Percentiles rank a stretch among this genome's conserved stretches.
These are phyloP conservation scores for Muntiacus reevesi DNA, from an alignment of 2,113 vertebrate species.

Conservation along the genomic window DNA sequence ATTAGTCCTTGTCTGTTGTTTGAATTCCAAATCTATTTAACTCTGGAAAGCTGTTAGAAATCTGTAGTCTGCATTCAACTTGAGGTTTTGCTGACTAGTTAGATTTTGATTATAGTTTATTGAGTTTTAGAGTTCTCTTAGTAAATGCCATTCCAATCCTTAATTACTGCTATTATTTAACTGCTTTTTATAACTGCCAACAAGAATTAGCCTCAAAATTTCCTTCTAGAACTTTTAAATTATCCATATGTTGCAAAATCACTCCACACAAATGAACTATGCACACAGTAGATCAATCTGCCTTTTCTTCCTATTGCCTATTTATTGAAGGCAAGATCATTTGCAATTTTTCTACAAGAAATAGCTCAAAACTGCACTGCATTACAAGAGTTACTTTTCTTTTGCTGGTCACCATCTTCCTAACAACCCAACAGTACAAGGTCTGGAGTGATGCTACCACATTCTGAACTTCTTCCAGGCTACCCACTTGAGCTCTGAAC, in stretches of 20 bases:
- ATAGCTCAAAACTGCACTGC: background rate
- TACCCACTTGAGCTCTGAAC: background rate
- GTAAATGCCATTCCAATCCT: background rate
- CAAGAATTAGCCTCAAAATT: background rate
- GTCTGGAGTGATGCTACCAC: background rate
- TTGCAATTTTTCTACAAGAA: constrained; percentile 2
- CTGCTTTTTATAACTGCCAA: background rate
- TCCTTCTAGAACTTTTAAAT: constrained; percentile 10
- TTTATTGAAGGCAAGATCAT: constrained; percentile 26
- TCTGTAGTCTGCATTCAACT: background rate
- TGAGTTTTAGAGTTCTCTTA: background rate
- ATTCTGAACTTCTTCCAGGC: background rate
- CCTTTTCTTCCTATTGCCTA: background rate
- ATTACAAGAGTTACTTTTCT: background rate
- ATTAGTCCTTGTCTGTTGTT: background rate
- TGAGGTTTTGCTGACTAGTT: constrained; percentile 29
- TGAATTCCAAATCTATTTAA: constrained; percentile 18
- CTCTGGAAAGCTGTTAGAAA: constrained; percentile 8
- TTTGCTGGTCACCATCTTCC: background rate
- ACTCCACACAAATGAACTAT: background rate
- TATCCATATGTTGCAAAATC: background rate
- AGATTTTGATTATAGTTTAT: background rate
- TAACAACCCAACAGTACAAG: background rate
- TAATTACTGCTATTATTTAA: constrained; percentile 10
- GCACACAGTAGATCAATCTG: background rate